Percentiles rank a stretch among this genome's conserved stretches.
Conservation (phyloP, 2,113 vertebrate genomes). For the Toxostoma redivivum region DNA sequence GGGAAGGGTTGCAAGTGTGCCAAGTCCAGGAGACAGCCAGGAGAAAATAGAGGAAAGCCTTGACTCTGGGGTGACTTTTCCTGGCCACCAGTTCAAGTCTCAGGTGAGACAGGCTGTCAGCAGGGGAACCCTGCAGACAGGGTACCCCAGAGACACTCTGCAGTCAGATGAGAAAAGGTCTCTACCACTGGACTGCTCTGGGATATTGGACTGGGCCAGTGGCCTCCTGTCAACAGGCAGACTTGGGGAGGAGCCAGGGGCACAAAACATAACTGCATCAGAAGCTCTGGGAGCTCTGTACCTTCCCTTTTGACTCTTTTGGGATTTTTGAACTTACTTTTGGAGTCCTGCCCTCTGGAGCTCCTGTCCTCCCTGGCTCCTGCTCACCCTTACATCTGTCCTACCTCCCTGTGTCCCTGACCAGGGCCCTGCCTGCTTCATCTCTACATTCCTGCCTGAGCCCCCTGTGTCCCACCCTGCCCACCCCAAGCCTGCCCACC, state of each 20-base stretch:
- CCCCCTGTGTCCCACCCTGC: no score
- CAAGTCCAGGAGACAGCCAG: background rate
- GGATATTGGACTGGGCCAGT: background rate
- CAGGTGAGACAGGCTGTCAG: no score
- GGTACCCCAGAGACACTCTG: background rate
- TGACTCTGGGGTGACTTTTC: background rate
- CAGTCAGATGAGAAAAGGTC: background rate
- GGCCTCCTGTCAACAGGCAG: background rate
- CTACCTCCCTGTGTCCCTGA: no score
- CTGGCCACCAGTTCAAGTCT: no score
- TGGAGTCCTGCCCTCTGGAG: background rate
- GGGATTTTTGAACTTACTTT: background rate
- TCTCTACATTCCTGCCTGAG: no score
- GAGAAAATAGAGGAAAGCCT: background rate
- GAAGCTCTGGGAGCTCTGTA: no score
- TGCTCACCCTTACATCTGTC: background rate
- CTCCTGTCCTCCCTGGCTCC: background rate
- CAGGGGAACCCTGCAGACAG: background rate
- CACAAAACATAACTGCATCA: background rate
- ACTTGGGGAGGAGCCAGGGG: fast-evolving
- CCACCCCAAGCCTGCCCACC: background rate
- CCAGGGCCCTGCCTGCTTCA: background rate
- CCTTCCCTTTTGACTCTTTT: background rate
- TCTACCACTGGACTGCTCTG: background rate
- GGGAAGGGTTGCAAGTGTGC: background rate